These are phyloP conservation scores for Elymnias hypermnestra DNA, from an alignment of 1,140 invertebrate genomes.

Conservation along the genomic window DNA sequence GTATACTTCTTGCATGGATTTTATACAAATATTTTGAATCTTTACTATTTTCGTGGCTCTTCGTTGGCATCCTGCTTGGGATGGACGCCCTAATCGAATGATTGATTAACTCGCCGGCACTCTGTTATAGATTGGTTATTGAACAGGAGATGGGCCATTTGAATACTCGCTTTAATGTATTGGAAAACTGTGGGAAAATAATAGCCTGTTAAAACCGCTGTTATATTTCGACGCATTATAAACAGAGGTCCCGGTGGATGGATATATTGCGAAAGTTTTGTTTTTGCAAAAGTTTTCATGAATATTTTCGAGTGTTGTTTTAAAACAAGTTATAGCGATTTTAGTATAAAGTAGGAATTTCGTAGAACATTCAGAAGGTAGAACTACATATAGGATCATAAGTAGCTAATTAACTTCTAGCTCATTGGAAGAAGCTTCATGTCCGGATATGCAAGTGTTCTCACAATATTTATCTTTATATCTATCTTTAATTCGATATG, in stretches of 20 bases:
- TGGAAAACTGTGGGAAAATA: not conserved
- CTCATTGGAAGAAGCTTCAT: too few relatives aligned
- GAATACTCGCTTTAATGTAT: slow-evolving; percentile 1
- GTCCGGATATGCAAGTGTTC: too few relatives aligned
- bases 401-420: too few relatives aligned
- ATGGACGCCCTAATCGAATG: slow-evolving; percentile 3
- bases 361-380: too few relatives aligned
- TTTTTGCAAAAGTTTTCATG: not conserved
- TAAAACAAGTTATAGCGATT: too few relatives aligned
- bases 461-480: too few relatives aligned
- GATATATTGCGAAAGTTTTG: slow-evolving; percentile 3
- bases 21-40: not conserved
- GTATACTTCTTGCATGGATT: not conserved
- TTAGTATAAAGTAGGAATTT: too few relatives aligned
- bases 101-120: slow-evolving; percentile 6
- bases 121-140: slow-evolving; percentile 3
- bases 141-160: slow-evolving; percentile 2
- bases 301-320: too few relatives aligned
- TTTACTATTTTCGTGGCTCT: not conserved
- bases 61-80: not conserved
- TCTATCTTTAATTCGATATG: too few relatives aligned
- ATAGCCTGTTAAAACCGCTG: slow-evolving; percentile 1
- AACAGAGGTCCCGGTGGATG: not conserved
- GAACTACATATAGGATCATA: too few relatives aligned
- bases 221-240: not conserved